Conservation (phyloP, 2,113 vertebrate species). For the Dipodomys ordii region DNA sequence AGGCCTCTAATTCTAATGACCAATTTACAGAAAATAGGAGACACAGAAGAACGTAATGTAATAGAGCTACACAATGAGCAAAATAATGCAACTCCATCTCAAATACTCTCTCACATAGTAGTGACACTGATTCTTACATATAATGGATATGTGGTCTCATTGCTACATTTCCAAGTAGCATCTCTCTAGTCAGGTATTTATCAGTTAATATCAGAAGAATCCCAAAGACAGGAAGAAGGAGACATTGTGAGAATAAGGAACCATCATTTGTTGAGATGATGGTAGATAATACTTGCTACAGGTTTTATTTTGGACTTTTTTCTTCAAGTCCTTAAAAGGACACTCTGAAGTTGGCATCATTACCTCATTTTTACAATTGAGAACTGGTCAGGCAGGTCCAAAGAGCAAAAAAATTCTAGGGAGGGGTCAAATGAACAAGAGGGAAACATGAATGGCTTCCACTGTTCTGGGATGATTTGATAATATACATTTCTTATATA, state of each 20-base stretch:
- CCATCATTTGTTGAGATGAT: not conserved
- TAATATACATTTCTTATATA: not conserved
- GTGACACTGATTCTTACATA: not conserved
- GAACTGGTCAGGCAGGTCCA: not conserved
- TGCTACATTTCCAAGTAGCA: not conserved
- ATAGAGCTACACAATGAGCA: too few relatives aligned
- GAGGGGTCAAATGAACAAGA: not conserved
- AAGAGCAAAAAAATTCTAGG: not conserved
- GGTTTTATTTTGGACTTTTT: not conserved
- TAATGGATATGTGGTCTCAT: not conserved
- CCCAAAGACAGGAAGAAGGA: not conserved
- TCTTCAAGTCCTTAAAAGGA: not conserved
- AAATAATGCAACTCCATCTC: not conserved
- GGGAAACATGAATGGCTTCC: not conserved
- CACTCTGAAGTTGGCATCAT: not conserved
- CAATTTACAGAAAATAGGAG: too few relatives aligned
- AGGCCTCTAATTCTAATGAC: too few relatives aligned
- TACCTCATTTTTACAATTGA: not conserved
- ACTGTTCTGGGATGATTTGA: not conserved
- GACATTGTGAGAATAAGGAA: not conserved
- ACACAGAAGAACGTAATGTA: too few relatives aligned
- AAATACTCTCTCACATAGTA: not conserved
- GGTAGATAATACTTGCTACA: not conserved
- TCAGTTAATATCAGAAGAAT: not conserved
- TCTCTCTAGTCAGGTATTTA: not conserved